Evolutionary conservation across 1,140 invertebrate species (phyloP), one percentile per base, ranked within the genome.

Genomic region (Brachionus calyciflorus): DNA sequence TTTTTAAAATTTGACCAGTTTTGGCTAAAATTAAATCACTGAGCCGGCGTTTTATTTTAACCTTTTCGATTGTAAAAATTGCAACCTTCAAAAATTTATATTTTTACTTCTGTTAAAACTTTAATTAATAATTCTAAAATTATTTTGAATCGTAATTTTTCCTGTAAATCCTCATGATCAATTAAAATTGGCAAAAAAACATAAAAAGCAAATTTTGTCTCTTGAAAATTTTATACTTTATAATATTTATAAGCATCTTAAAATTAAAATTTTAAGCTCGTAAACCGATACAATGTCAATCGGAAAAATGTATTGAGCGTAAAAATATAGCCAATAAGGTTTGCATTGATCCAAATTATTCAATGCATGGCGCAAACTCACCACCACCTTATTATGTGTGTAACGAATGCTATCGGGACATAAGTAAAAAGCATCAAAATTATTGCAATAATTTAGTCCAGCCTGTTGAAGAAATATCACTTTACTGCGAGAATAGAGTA

Each of bases 401-500:
- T 83, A 92, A 95, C 79, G 94, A 95, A 83, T 99, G 96, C 86
- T 92, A 92, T 37, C 94, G 96, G 82, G 90, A 93, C 83, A 91
- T 97, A 78, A 91, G 83, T 70, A 81, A 83, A 73, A 83, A 86
- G 90, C 83, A 91, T 41, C 85, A 90, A 89, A 12, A 93, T 83
- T 90, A 93, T 82, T 89, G 93, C 80, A 90, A 92, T 80, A 93
- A 96, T 83, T 91, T 97, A 79, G 87, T 96, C 57, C 92, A 94
- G 84, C 95, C 94, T 0, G 93, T 94, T 89, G 92, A 93, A 82
- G 92, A 94, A 87, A 91, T 94, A 12, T 93, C 93, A 1, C 91
- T 93, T 87, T 89, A 92, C 63, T 98, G 96, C 85, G 96, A 98
- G 85, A 97, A 97, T 84, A 98, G 98, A 88, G 93, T 93, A 84